These are phyloP conservation scores for Mythimna albipuncta DNA, from an alignment of 2,888 invertebrate genomes.

Conservation along the genomic window DNA sequence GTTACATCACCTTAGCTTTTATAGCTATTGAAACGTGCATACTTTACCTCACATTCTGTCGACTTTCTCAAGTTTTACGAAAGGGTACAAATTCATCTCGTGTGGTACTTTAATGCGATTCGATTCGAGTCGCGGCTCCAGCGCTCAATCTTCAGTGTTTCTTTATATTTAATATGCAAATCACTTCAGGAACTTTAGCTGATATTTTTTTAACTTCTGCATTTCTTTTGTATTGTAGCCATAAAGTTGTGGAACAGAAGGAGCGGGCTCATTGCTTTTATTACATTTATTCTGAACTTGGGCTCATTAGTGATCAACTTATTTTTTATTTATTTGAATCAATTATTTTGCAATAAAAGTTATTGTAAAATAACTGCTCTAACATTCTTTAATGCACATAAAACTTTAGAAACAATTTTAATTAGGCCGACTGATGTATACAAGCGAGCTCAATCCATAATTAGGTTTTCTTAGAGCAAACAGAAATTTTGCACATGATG, in stretches of 20 bases:
- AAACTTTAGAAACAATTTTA: too few relatives aligned
- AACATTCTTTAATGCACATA: neutral
- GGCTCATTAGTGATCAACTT: constrained; percentile 23
- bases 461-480: too few relatives aligned
- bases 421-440: too few relatives aligned
- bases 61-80: constrained; percentile 27
- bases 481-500: too few relatives aligned
- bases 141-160: constrained; percentile 55
- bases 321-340: constrained; percentile 20
- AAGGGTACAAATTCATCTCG: constrained; percentile 23
- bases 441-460: too few relatives aligned
- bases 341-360: neutral
- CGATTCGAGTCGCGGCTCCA: constrained; percentile 5
- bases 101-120: constrained; percentile 24
- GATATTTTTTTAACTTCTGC: constrained; percentile 67
- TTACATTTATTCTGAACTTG: constrained; percentile 56
- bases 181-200: constrained; percentile 71
- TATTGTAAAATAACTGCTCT: neutral
- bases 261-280: constrained; percentile 62
- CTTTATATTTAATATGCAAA: constrained; percentile 75
- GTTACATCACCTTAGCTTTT: constrained; percentile 60
- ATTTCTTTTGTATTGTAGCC: constrained; percentile 67
- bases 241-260: constrained; percentile 68
- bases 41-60: constrained; percentile 31
- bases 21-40: constrained; percentile 46